phyloP scores from a whole-genome alignment of 2,888 invertebrate genomes.

The Tryphoninae sp. region DNA sequence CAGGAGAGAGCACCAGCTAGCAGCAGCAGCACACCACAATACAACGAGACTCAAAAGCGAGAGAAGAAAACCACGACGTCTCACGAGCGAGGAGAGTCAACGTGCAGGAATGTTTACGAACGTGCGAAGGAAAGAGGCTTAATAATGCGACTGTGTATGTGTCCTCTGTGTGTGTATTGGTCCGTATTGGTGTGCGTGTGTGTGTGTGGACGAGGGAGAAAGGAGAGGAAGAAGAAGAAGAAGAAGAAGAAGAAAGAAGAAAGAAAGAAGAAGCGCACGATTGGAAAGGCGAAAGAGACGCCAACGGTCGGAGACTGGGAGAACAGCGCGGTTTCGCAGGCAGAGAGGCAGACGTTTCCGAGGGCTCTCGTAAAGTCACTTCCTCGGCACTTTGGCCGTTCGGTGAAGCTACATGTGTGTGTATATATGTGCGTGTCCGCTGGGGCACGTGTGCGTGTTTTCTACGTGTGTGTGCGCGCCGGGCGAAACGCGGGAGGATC shows the following conservation, averaged over 20 bases:
- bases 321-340: slow-evolving; percentile 58
- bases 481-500: slow-evolving; percentile 50
- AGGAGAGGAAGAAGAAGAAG: slow-evolving; percentile 8
- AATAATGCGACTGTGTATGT: slow-evolving; percentile 38
- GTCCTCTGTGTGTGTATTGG: slow-evolving; percentile 59
- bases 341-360: slow-evolving; percentile 70
- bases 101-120: slow-evolving; percentile 77
- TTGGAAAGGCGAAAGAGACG: slow-evolving; percentile 41
- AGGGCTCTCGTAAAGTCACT: slow-evolving; percentile 72
- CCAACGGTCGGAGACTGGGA: slow-evolving; percentile 26
- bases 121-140: slow-evolving; percentile 72
- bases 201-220: not conserved
- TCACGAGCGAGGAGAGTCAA: slow-evolving; percentile 54
- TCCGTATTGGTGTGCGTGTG: slow-evolving; percentile 23
- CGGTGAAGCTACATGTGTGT: slow-evolving; percentile 49
- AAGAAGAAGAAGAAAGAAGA: too few relatives aligned
- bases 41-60: slow-evolving; percentile 16
- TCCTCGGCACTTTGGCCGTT: slow-evolving; percentile 67
- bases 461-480: slow-evolving; percentile 52
- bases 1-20: not conserved
- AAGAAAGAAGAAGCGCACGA: slow-evolving; percentile 33
- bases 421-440: not conserved
- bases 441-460: slow-evolving; percentile 13
- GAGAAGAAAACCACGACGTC: slow-evolving; percentile 46
- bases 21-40: not conserved